Percentiles rank a stretch among this genome's conserved stretches.
Conservation (phyloP, 2,888 invertebrate genomes). For the Crioceris asparagi region DNA sequence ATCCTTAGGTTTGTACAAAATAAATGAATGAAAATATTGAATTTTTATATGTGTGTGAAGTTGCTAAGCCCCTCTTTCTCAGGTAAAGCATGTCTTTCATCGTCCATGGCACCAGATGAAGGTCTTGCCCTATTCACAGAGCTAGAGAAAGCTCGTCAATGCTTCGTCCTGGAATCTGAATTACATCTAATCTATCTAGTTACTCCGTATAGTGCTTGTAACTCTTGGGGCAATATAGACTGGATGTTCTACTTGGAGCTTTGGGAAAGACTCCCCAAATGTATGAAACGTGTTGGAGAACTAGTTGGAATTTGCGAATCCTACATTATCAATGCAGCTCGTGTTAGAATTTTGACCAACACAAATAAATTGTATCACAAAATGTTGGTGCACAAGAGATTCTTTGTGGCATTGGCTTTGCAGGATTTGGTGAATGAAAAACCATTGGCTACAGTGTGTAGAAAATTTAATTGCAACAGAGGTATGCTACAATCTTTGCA, state of each 20-base stretch:
- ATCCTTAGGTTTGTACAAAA: constrained; percentile 48
- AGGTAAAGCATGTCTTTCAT: constrained; percentile 79
- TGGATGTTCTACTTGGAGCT: constrained; percentile 70
- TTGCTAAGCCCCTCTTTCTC: background rate
- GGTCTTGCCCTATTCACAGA: constrained; percentile 83
- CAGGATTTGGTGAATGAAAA: constrained; percentile 89
- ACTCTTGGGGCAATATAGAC: constrained; percentile 69
- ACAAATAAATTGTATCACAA: constrained; percentile 39
- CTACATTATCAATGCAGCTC: constrained; percentile 68
- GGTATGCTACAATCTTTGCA: constrained; percentile 91
- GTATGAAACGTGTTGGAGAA: constrained; percentile 78
- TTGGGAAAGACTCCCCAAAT: constrained; percentile 70
- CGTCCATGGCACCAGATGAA: constrained; percentile 91
- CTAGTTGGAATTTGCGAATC: constrained; percentile 81
- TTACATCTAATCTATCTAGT: constrained; percentile 91
- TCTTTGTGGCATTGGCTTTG: constrained; percentile 82
- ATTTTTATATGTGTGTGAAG: background rate
- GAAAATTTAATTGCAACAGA: constrained; percentile 74
- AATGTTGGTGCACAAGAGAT: constrained; percentile 60
- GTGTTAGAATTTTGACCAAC: constrained; percentile 51
- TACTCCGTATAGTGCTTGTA: constrained; percentile 82
- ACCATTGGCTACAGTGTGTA: constrained; percentile 67
- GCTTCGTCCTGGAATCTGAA: constrained; percentile 88
- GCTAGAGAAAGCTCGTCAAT: constrained; percentile 77
- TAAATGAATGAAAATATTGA: background rate